Conservation (phyloP, 92 coral and sea anemone genomes). For the Porites cylindrica region DNA sequence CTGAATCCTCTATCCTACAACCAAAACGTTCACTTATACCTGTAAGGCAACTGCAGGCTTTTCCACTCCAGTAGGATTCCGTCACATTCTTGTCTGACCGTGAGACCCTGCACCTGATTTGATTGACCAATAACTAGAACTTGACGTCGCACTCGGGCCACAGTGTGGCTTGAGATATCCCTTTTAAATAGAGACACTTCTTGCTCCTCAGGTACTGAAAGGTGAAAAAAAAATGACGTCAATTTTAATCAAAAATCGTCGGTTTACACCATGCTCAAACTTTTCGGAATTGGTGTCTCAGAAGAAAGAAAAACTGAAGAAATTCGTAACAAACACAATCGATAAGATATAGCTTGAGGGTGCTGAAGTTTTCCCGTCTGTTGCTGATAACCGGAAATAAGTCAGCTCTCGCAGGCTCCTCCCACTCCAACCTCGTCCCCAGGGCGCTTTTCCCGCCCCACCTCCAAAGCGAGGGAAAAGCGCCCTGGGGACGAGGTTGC, state of each 20-base stretch:
- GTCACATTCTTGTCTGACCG: conserved; percentile 87
- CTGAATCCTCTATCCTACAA: not conserved
- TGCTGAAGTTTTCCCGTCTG: too few relatives aligned
- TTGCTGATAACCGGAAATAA: too few relatives aligned
- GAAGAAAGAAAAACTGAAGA: too few relatives aligned
- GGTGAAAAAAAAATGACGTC: not conserved
- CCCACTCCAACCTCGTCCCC: too few relatives aligned
- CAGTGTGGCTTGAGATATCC: conserved; percentile 28
- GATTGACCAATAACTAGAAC: not conserved
- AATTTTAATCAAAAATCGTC: not conserved
- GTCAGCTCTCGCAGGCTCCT: too few relatives aligned
- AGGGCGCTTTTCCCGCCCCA: too few relatives aligned
- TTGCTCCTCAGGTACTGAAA: not conserved
- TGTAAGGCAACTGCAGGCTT: conserved; percentile 68
- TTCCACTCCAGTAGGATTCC: conserved; percentile 88
- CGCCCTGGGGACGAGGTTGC: too few relatives aligned
- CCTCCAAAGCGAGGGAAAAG: too few relatives aligned
- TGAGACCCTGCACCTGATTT: conserved; percentile 63
- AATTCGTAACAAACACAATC: too few relatives aligned
- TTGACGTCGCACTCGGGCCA: conserved; percentile 53
- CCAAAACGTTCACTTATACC: conserved; percentile 48
- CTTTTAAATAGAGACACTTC: conserved; percentile 17
- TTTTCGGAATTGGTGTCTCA: not conserved
- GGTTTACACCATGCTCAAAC: not conserved
- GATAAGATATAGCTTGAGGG: too few relatives aligned